Evolutionary conservation across 2,888 invertebrate species (phyloP).

Genomic region (Busseola fusca): DNA sequence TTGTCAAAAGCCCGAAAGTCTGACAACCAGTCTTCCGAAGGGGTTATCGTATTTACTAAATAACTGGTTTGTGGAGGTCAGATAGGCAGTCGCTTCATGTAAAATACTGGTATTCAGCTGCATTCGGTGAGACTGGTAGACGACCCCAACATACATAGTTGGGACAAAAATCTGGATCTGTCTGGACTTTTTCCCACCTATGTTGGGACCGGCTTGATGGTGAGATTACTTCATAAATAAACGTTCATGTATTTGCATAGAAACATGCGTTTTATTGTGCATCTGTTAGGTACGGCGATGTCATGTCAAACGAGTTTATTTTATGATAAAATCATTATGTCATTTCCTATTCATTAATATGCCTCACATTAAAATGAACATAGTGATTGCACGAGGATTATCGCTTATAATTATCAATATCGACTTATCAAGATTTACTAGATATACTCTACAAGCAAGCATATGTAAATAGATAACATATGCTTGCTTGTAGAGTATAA

Average conservation of each 20-base stretch:
- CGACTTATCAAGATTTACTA: background rate
- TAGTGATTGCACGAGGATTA: slow-evolving; percentile 1
- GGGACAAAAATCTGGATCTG: background rate
- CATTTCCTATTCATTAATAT: slow-evolving; percentile 16
- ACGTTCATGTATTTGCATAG: background rate
- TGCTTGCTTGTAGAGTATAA: background rate
- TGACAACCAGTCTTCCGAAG: background rate
- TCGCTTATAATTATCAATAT: slow-evolving; percentile 7
- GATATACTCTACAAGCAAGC: too few relatives aligned
- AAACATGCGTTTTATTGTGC: background rate
- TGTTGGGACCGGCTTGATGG: background rate
- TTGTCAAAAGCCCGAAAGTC: background rate
- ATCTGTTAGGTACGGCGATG: slow-evolving; percentile 3
- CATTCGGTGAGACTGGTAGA: background rate
- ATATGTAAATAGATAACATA: too few relatives aligned
- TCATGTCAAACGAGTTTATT: slow-evolving; percentile 29
- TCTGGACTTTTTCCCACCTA: background rate
- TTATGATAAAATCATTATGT: slow-evolving; percentile 19
- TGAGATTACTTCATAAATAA: background rate
- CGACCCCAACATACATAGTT: background rate
- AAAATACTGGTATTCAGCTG: background rate
- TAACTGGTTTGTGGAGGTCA: background rate
- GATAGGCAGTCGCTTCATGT: background rate
- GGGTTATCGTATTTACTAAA: background rate
- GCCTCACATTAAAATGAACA: background rate